These are phyloP conservation scores for Darevskia mixta DNA, from an alignment of 2,797 vertebrate genomes.

Conservation along the genomic window DNA sequence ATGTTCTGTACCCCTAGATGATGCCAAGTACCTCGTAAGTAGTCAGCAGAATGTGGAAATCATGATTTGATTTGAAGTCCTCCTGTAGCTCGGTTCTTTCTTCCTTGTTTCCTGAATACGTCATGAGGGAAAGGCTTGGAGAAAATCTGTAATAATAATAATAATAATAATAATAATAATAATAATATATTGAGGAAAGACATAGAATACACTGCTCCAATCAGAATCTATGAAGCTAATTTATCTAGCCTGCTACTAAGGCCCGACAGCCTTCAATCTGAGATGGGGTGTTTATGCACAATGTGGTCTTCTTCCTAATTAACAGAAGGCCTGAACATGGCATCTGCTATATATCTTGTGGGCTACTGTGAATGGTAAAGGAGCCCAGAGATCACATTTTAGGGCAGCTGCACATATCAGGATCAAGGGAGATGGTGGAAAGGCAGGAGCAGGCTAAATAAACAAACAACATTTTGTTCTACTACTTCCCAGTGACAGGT, in stretches of 20 bases:
- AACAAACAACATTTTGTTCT: neutral
- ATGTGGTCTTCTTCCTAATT: neutral
- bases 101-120: constrained; percentile 88
- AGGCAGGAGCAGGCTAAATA: neutral
- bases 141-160: constrained; percentile 80
- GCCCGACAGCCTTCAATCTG: neutral
- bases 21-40: constrained; percentile 87
- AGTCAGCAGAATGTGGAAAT: constrained; percentile 86
- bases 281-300: neutral
- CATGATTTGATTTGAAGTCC: constrained; percentile 62
- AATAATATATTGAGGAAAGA: neutral
- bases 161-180: neutral
- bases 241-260: neutral
- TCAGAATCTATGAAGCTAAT: neutral
- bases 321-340: neutral
- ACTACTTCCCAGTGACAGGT: neutral
- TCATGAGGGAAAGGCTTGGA: constrained; percentile 83
- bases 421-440: no score
- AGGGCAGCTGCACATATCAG: neutral
- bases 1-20: neutral
- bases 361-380: neutral
- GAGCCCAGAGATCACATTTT: neutral
- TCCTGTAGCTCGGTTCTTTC: constrained; percentile 82
- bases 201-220: neutral
- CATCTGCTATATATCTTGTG: neutral